These are phyloP conservation scores for Ryuthela nishihirai DNA, from an alignment of 2,888 invertebrate species.

Conservation along the genomic window DNA sequence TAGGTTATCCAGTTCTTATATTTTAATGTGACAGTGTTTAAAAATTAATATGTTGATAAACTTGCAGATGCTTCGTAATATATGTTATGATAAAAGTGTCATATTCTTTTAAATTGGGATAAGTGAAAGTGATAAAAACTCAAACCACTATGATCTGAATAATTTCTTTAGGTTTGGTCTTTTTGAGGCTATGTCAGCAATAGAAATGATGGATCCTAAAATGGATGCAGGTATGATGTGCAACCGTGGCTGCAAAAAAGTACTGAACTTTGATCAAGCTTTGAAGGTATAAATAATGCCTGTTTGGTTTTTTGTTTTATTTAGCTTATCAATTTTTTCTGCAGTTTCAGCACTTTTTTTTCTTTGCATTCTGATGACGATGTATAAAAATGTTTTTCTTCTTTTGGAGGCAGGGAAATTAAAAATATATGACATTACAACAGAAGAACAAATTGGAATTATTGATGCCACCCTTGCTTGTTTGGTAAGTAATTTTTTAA, in stretches of 20 bases:
- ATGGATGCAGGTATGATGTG: conserved; percentile 99
- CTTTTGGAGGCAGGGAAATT: conserved; percentile 64
- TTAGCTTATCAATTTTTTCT: no score
- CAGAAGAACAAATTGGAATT: conserved; percentile 80
- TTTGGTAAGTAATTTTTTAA: conserved; percentile 60
- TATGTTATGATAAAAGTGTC: background rate
- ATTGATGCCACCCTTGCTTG: conserved; percentile 92
- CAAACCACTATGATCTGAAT: background rate
- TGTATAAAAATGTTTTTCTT: conserved; percentile 37
- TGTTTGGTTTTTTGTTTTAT: background rate
- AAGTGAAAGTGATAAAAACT: background rate
- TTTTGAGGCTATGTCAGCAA: conserved; percentile 98
- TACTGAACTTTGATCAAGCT: conserved; percentile 81
- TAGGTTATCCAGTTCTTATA: no score
- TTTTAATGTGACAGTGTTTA: no score
- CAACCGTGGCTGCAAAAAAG: conserved; percentile 70
- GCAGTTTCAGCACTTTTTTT: background rate
- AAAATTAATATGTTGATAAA: no score
- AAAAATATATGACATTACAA: conserved; percentile 69
- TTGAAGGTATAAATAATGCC: conserved; percentile 63
- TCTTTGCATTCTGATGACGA: background rate
- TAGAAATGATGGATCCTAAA: conserved; percentile 99
- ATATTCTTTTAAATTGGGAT: background rate
- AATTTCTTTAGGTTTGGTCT: conserved; percentile 52
- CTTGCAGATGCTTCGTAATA: no score